Evolutionary conservation across 2,797 vertebrate species (phyloP).

Genomic region (Pseudopleuronectes americanus): DNA sequence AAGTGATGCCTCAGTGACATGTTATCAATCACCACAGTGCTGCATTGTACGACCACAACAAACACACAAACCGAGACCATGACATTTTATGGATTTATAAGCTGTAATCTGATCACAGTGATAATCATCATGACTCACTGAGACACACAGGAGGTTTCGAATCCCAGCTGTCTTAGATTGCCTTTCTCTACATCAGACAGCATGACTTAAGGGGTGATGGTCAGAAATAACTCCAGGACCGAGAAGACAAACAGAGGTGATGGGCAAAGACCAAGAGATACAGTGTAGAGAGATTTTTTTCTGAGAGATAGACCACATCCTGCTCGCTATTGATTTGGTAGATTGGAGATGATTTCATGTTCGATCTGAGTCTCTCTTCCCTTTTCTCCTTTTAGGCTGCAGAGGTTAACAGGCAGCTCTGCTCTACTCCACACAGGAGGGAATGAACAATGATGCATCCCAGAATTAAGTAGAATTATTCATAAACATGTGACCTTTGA

Average conservation of each 20-base stretch:
- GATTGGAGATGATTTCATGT: constrained; percentile 40
- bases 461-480: constrained; percentile 50
- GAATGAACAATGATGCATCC: constrained; percentile 28
- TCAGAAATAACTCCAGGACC: constrained; percentile 42
- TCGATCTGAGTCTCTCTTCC: constrained; percentile 22
- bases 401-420: constrained; percentile 11
- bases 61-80: constrained; percentile 18
- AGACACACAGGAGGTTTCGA: constrained; percentile 46
- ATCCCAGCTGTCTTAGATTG: constrained; percentile 45
- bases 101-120: constrained; percentile 61
- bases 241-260: constrained; percentile 35
- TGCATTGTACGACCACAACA: constrained; percentile 10
- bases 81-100: constrained; percentile 49
- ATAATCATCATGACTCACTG: constrained; percentile 56
- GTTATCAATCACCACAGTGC: background rate
- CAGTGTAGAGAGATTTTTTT: constrained; percentile 33
- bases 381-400: constrained; percentile 16
- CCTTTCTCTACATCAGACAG: constrained; percentile 52
- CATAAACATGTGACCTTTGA: constrained; percentile 44
- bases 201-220: constrained; percentile 42
- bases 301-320: constrained; percentile 35
- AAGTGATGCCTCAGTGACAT: background rate
- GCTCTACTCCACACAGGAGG: constrained; percentile 21
- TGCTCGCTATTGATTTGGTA: constrained; percentile 57
- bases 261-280: constrained; percentile 8